Percentiles rank a stretch among this genome's conserved stretches.
These are phyloP conservation scores for Pseudeuparius sepicola DNA, from an alignment of 2,888 invertebrate species.

Conservation along the genomic window DNA sequence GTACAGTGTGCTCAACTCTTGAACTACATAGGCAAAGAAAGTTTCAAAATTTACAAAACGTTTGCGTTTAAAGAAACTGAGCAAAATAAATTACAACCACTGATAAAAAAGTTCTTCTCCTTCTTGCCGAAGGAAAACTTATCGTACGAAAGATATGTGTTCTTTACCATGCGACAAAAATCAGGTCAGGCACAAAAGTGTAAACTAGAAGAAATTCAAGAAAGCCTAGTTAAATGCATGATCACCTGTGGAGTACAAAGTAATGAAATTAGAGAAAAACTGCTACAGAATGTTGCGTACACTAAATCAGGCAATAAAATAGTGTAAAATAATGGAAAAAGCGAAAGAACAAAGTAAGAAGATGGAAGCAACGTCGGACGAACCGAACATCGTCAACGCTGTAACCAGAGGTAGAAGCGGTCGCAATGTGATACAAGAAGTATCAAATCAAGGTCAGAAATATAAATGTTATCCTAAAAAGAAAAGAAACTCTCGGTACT, in stretches of 20 bases:
- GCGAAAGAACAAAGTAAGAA: neutral
- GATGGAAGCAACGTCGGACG: no score
- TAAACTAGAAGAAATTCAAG: constrained; percentile 4
- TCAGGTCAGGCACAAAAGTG: constrained; percentile 5
- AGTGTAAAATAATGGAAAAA: constrained; percentile 7
- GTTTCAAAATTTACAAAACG: constrained; percentile 21
- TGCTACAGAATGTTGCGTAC: constrained; percentile 9
- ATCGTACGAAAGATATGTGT: constrained; percentile 21
- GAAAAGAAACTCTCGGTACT: no score
- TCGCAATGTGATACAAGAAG: no score
- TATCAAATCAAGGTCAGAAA: no score
- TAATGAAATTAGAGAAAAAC: constrained; percentile 8
- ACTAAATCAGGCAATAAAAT: constrained; percentile 8
- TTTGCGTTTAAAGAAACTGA: constrained; percentile 19
- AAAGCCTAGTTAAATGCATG: constrained; percentile 11
- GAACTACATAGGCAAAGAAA: constrained; percentile 25
- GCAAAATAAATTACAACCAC: constrained; percentile 14
- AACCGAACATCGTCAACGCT: no score
- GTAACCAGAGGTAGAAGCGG: no score
- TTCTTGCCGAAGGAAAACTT: constrained; percentile 22
- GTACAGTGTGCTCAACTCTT: constrained; percentile 24
- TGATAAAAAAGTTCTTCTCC: constrained; percentile 21
- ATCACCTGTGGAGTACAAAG: constrained; percentile 9
- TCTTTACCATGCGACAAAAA: constrained; percentile 18
- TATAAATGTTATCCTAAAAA: no score